Evolutionary conservation across 2,888 invertebrate species (phyloP).

Genomic region (Octonoba sinensis): DNA sequence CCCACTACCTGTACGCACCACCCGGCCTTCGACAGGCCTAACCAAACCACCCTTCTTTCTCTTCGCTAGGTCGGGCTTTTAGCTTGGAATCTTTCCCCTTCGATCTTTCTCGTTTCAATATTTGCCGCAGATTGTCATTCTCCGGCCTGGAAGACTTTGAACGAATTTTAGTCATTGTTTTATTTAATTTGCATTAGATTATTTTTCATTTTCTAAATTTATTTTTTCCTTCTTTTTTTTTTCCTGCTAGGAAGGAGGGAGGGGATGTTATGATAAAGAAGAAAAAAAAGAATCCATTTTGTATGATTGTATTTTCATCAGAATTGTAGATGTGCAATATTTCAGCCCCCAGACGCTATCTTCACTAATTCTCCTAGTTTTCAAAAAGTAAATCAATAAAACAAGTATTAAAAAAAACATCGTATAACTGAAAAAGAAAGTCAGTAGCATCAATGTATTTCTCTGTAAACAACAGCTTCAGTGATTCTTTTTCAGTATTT

Average conservation of each 20-base stretch:
- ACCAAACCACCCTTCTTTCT: constrained; percentile 32
- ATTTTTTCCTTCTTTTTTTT: no score
- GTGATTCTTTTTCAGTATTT: no score
- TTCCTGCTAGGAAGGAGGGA: not conserved
- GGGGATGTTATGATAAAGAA: no score
- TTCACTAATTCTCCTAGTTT: no score
- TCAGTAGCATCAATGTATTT: no score
- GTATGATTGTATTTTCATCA: not conserved
- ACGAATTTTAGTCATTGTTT: not conserved
- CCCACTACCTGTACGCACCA: constrained; percentile 55
- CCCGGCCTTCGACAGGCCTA: constrained; percentile 24
- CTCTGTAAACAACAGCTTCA: no score
- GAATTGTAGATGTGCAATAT: no score
- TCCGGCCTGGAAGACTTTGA: not conserved
- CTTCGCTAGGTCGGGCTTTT: not conserved
- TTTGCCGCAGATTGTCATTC: not conserved
- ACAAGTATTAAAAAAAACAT: no score
- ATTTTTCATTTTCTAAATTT: not conserved
- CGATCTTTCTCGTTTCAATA: not conserved
- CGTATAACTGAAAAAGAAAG: no score
- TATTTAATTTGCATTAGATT: not conserved
- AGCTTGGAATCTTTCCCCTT: not conserved
- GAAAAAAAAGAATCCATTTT: no score
- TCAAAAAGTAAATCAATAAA: no score
- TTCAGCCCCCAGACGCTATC: no score